These are phyloP conservation scores for Acanthisitta chloris DNA, from an alignment of 2,113 vertebrate genomes.

Conservation along the genomic window DNA sequence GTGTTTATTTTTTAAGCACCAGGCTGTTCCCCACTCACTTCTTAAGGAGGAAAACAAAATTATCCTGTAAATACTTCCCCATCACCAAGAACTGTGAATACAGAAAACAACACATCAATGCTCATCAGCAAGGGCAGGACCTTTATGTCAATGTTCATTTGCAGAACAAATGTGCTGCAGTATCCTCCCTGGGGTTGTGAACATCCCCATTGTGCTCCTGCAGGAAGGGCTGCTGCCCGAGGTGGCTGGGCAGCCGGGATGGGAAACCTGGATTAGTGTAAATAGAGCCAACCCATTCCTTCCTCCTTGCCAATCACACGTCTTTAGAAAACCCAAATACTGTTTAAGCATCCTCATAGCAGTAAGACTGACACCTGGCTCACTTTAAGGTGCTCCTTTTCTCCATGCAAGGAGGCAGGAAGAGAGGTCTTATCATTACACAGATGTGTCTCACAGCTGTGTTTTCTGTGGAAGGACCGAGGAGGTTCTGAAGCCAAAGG, in stretches of 20 bases:
- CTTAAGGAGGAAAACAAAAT: not conserved
- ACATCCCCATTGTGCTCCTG: conserved; percentile 9
- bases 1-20: not conserved
- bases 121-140: conserved; percentile 68
- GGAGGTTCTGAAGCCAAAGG: not conserved
- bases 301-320: not conserved
- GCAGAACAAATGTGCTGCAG: not conserved
- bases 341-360: rapidly evolving
- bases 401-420: not conserved
- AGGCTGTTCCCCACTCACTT: not conserved
- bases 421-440: rapidly evolving
- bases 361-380: not conserved
- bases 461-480: not conserved
- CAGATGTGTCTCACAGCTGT: not conserved
- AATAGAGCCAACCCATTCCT: not conserved
- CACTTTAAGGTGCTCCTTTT: not conserved
- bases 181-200: conserved; percentile 19
- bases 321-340: not conserved
- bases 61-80: not conserved
- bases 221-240: conserved; percentile 23
- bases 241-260: not conserved
- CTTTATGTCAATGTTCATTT: conserved; percentile 55
- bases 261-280: not conserved
- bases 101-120: conserved; percentile 42
- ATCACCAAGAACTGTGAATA: not conserved